Evolutionary conservation across 2,888 invertebrate genomes (phyloP).

Genomic region (Oscheius sp.): DNA sequence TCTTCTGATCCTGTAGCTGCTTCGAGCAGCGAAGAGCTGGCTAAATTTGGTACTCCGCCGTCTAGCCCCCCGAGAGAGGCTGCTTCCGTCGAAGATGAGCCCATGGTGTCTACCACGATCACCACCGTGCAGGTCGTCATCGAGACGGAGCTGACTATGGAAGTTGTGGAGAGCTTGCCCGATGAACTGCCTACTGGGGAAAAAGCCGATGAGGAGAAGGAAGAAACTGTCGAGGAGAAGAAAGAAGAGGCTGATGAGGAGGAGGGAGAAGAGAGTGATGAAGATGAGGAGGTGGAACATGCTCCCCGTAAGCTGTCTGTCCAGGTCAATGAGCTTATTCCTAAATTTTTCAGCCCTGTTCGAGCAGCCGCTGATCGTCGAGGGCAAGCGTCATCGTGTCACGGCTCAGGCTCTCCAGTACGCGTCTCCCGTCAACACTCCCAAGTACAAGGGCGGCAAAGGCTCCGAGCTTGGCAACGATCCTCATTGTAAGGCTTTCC

Average conservation of each 20-base stretch:
- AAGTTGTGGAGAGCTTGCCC: not conserved
- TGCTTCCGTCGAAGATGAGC: not conserved
- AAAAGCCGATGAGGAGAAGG: not conserved
- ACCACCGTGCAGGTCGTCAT: not conserved
- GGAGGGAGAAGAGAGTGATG: not conserved
- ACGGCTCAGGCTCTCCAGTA: not conserved
- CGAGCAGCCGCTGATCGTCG: slow-evolving; percentile 16
- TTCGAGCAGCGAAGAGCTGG: not conserved
- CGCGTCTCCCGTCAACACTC: not conserved
- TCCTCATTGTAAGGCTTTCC: not conserved
- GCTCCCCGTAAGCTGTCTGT: too few species aligned
- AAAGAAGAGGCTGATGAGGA: not conserved
- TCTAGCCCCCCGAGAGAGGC: not conserved
- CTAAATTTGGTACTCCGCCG: not conserved
- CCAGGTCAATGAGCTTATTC: too few species aligned
- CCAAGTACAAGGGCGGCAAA: not conserved
- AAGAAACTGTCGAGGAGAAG: not conserved
- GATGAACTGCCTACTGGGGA: not conserved
- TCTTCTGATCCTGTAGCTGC: not conserved
- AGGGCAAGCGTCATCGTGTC: slow-evolving; percentile 13
- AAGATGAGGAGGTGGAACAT: not conserved
- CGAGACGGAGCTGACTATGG: not conserved
- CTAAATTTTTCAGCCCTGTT: slow-evolving; percentile 3
- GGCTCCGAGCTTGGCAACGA: not conserved
- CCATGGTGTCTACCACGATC: not conserved